Base-by-base conservation (phyloP, 2,888 invertebrate genomes). In the Agrotis ipsilon region DNA sequence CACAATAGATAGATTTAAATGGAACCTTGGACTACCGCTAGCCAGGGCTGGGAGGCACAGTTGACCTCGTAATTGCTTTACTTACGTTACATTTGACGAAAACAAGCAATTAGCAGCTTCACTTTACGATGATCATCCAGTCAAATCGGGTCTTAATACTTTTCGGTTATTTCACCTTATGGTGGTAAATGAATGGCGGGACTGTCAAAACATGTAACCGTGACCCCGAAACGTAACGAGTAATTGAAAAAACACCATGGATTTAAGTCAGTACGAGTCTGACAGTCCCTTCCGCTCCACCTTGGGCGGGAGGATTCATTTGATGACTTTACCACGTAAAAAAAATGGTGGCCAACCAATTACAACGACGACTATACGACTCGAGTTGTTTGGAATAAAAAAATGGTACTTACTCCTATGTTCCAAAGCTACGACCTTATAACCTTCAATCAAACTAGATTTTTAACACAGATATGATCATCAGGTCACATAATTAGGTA, bases 31-130 rank as follows among this genome's bases (percentile, higher is more conserved):
- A 32, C n/a, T 27, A 54, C 27, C 24, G 27, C 54, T 55, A 32
- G 55, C 32, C n/a, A 32, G 55, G n/a, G 55, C 32, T 55, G 55
- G 55, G n/a, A 55, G 55, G 55, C 24, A 32, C 13, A 32, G 5
- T 55, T n/a, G 55, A 55, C 55, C 32, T 32, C 32, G 55, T 7
- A 32, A 55, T 55, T 55, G 32, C 39, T 55, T 55, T 55, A 55
- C 1, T 55, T 19, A 55, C 32, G 39, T 55, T 55, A 55, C 6
- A 32, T 32, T 55, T 55, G 55, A 32, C 13, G 6, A 32, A 55
- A 55, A 55, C 55, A n/a, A 55, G n/a, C n/a, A 32, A 32, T 32
- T 55, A 14, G n/a, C n/a, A 14, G 6, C 55, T 32, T n/a, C n/a
- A 55, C n/a, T 5, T n/a, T 54, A 18, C 27, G 13, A n/a, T 24